Base-by-base conservation (phyloP, 1,140 invertebrate genomes). In the Yoshiicerus persimilis region DNA sequence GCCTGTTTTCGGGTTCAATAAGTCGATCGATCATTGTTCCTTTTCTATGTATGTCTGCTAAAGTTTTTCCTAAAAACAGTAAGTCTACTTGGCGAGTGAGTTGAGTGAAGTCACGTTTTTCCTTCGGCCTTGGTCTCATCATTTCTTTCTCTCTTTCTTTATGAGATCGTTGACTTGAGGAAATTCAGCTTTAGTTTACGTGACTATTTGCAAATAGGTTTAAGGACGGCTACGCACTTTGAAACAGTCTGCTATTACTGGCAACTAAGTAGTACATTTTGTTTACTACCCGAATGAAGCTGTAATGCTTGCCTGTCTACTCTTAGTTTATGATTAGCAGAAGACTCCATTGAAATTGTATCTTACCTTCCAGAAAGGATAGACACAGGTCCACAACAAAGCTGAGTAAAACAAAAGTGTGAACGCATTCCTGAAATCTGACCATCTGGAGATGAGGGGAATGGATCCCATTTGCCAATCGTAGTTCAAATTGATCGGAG, bases 381-480 rank as follows among this genome's bases (percentile, higher is more conserved):
- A 86, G 36, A 86, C 4, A 36, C 56, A 77, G 6, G 64, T 64
- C 38, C 80, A 75, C 38, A 95, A 91, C 47, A 95, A 89, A 38
- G 94, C n/a, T 1, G 80, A 30, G 64, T 90, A 90, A 87, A 94
- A 93, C 5, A 89, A 62, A 6, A 93, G 5, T 0, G 93, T 93
- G 30, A 91, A 87, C 13, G 93, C 36, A 90, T 94, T 94, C 16
- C 94, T 91, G 27, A 89, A 77, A 90, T 94, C 94, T 38, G 91
- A 75, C 70, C 93, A 86, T 30, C 91, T 92, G 1, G 90, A 87
- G 0, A 94, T 91, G 8, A 94, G 89, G 25, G 93, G 93, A 36
- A 94, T 93, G 23, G 94, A 94, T 23, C 94, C 93, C 93, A 94
- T 94, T 89, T 94, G 94, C 75, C 94, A 94, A 91, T 94, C 94